Evolutionary conservation across 2,113 vertebrate genomes (phyloP).

Genomic region (Triplophysa dalaica): DNA sequence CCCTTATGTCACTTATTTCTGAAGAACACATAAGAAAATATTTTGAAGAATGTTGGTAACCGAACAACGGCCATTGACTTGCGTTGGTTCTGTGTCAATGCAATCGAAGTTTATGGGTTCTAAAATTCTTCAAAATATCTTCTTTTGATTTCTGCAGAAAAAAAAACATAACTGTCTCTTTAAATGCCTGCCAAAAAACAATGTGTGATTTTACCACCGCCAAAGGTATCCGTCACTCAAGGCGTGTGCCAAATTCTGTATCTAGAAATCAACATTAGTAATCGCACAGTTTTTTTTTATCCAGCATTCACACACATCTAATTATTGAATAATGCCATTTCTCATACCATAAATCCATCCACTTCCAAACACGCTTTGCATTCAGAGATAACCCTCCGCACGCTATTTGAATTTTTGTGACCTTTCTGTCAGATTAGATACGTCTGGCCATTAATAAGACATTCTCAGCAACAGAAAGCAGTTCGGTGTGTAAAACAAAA

Average conservation of each 20-base stretch:
- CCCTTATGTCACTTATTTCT: neutral
- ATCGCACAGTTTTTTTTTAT: no score
- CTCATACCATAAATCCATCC: neutral
- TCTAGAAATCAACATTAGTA: neutral
- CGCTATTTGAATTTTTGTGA: neutral
- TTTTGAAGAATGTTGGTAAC: no score
- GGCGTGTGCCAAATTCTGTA: neutral
- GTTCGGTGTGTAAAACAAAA: neutral
- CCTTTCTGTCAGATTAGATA: constrained; percentile 9
- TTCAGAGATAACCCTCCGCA: neutral
- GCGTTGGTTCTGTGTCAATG: no score
- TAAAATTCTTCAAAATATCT: no score
- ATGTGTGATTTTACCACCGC: no score
- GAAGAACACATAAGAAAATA: no score
- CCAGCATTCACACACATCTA: no score
- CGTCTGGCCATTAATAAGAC: neutral
- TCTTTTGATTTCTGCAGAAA: no score
- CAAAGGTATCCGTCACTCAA: no score
- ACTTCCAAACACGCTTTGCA: neutral
- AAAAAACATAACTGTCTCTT: neutral
- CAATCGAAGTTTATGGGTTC: no score
- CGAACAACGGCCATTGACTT: no score
- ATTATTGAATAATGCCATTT: no score
- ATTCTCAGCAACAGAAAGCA: neutral
- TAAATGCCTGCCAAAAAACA: neutral